Base-by-base conservation (phyloP, 2,113 vertebrate species). In the Isichthys henryi region DNA sequence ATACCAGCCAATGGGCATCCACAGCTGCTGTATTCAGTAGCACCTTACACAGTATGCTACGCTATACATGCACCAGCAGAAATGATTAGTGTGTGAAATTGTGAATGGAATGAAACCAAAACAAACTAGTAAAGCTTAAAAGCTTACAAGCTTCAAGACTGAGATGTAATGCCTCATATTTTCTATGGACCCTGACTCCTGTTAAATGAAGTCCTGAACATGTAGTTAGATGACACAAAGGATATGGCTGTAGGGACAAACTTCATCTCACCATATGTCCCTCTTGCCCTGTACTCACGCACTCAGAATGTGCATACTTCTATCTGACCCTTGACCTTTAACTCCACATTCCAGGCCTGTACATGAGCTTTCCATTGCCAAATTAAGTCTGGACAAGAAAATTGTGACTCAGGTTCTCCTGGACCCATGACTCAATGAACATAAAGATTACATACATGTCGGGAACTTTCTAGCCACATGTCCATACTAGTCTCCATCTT, bases 301-400 rank as follows among this genome's bases (percentile, higher is more conserved):
- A 84, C 82, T 48, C 43, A 11, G 23, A 13, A 84, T n/a, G 82
- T 84, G 23, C 9, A 48, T 48, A 9, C 43, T 21, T 84, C 43
- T 84, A 45, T 84, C 43, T 84, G 82, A 84, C 82, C 82, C 43
- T 43, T 84, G 45, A 84, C 82, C 45, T 84, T 46, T 84, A 43
- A 84, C 43, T 48, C 23, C 82, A 11, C 39, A 84, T 84, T 84
- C 82, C 82, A 46, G 45, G 11, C 43, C 39, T 21, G 21, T 11
- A 84, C 82, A 84, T 23, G 23, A 46, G 82, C 21, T 46, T 45
- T 3, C 39, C 17, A 48, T 48, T 84, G 17, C 21, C 82, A 48
- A 11, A 46, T 46, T 39, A 84, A 84, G 82, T 48, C 82, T 46
- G 39, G 23, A 48, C 82, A 48, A 48, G 35, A 80, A 17, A 80